Percentiles rank a stretch among this genome's conserved stretches.
phyloP scores from a whole-genome alignment of 2,888 invertebrate species.

The Choristoneura rosaceana region DNA sequence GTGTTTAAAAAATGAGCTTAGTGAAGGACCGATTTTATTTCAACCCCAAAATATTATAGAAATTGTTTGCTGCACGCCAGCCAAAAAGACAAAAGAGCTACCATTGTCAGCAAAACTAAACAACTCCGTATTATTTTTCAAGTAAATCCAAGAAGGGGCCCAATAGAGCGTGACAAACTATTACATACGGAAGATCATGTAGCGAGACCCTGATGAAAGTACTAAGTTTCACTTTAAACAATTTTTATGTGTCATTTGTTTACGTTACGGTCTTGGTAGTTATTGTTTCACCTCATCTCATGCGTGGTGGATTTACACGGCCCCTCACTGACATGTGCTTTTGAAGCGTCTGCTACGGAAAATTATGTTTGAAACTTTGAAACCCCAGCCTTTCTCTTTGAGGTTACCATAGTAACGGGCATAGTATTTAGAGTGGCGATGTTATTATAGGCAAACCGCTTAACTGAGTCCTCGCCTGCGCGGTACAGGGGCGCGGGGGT shows the following conservation, averaged over 20 bases:
- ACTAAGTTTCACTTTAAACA: conserved; percentile 66
- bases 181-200: conserved; percentile 62
- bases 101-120: conserved; percentile 48
- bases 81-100: not conserved
- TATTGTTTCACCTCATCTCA: conserved; percentile 76
- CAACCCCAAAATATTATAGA: not conserved
- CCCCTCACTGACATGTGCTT: conserved; percentile 76
- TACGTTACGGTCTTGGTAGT: conserved; percentile 77
- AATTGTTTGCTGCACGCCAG: not conserved
- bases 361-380: not conserved
- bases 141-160: conserved; percentile 78
- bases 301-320: conserved; percentile 78
- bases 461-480: no score
- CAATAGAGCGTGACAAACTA: conserved; percentile 74
- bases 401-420: not conserved
- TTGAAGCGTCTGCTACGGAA: conserved; percentile 40
- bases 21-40: conserved; percentile 24
- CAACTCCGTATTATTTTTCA: conserved; percentile 74
- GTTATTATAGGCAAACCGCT: no score
- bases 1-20: conserved; percentile 15
- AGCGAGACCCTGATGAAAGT: conserved; percentile 65
- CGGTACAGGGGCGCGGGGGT: no score
- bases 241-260: conserved; percentile 66
- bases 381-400: not conserved
- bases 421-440: not conserved